Percentiles rank a stretch among this genome's conserved stretches.
Evolutionary conservation across 64 coral and sea anemone species (phyloP).

Genomic region (Acropora tenuis): DNA sequence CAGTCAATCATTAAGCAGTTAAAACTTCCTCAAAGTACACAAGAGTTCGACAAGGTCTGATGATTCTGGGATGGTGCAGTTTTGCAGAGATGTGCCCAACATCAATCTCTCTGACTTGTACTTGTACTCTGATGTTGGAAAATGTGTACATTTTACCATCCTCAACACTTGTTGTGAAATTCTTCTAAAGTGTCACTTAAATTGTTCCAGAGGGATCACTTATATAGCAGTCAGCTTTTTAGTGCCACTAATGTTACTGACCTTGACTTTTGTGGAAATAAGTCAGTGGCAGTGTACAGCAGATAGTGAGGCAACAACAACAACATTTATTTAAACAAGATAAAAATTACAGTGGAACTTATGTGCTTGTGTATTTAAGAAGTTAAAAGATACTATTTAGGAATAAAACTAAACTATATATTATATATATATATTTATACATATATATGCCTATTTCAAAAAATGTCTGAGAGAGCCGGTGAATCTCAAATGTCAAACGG

Average conservation of each 20-base stretch:
- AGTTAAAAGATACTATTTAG: too few species aligned
- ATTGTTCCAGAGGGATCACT: neutral
- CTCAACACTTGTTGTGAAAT: neutral
- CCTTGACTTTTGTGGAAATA: neutral
- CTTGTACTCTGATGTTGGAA: neutral
- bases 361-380: too few species aligned
- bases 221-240: neutral
- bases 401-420: too few species aligned
- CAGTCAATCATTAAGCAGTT: too few species aligned
- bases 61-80: neutral
- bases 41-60: neutral
- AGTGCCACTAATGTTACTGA: neutral
- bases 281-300: neutral
- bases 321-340: too few species aligned
- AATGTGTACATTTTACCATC: neutral
- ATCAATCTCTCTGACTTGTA: conserved; percentile 1
- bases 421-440: too few species aligned
- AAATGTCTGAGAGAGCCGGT: too few species aligned
- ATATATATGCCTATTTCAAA: too few species aligned
- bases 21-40: too few species aligned
- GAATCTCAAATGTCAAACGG: too few species aligned
- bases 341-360: too few species aligned
- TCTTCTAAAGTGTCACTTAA: neutral
- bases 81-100: neutral
- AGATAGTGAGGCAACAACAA: too few species aligned